These are phyloP conservation scores for Cryptomyrus ogoouensis DNA, from an alignment of 2,113 vertebrate genomes.

Conservation along the genomic window DNA sequence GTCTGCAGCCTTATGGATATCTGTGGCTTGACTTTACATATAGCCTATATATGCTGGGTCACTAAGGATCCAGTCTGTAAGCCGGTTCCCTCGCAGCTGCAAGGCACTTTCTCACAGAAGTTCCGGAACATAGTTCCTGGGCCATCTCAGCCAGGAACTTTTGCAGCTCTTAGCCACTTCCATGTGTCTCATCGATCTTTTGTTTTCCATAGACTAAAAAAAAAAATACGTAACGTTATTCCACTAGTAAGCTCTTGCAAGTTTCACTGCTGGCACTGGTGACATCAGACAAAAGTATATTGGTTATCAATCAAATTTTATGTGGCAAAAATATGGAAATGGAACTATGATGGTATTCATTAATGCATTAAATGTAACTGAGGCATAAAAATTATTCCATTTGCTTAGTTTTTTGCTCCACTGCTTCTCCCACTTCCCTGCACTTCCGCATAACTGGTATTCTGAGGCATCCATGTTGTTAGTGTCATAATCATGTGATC, in stretches of 20 bases:
- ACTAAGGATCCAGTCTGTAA: too few relatives aligned
- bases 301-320: not conserved
- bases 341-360: not conserved
- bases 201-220: not conserved
- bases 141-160: not conserved
- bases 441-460: not conserved
- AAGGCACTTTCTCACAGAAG: not conserved
- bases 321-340: not conserved
- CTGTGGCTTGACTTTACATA: too few relatives aligned
- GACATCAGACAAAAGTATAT: not conserved
- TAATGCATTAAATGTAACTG: not conserved
- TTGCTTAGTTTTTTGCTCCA: not conserved
- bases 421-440: not conserved
- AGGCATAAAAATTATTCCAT: not conserved
- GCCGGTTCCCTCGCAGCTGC: not conserved
- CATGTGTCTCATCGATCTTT: not conserved
- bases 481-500: not conserved
- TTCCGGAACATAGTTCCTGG: not conserved
- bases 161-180: not conserved
- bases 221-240: not conserved
- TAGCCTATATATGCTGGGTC: too few relatives aligned
- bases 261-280: not conserved
- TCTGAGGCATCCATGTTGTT: not conserved
- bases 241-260: not conserved
- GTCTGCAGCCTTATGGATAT: too few relatives aligned